A percentile compares a stretch with the other conserved stretches of the same genome.
phyloP scores from a whole-genome alignment of 2,797 vertebrate genomes.

The Buphagus erythrorhynchus region DNA sequence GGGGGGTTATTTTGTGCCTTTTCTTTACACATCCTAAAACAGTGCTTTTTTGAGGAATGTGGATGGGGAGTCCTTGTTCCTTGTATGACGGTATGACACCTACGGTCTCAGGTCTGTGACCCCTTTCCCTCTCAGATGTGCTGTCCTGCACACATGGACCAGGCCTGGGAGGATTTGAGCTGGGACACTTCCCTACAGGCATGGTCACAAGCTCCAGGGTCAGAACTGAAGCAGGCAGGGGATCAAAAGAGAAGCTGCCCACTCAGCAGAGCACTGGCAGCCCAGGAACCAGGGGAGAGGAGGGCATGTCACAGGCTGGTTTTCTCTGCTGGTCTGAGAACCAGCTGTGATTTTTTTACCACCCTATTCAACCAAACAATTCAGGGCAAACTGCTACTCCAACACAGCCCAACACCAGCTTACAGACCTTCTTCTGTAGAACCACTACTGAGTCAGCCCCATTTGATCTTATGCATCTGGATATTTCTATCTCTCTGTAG shows the following conservation, averaged over 20 bases:
- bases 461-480: not conserved
- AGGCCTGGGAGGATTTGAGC: not conserved
- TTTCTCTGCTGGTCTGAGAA: not conserved
- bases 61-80: not conserved
- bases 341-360: not conserved
- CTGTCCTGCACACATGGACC: fast-evolving
- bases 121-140: fast-evolving
- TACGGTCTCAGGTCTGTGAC: fast-evolving
- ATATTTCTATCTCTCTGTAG: not conserved
- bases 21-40: not conserved
- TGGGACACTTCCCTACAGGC: not conserved
- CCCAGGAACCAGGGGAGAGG: not conserved
- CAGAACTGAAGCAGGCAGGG: fast-evolving
- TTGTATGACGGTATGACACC: not conserved
- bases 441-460: not conserved
- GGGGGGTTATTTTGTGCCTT: fast-evolving
- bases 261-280: not conserved
- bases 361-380: not conserved
- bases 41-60: not conserved
- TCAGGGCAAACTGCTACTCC: not conserved
- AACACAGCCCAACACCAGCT: not conserved
- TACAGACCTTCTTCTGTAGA: not conserved
- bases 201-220: not conserved
- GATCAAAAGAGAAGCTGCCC: not conserved
- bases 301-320: not conserved